A percentile compares a stretch with the other conserved stretches of the same genome.
Evolutionary conservation across 2,113 vertebrate genomes (phyloP).

Genomic region (Mixornis gularis): DNA sequence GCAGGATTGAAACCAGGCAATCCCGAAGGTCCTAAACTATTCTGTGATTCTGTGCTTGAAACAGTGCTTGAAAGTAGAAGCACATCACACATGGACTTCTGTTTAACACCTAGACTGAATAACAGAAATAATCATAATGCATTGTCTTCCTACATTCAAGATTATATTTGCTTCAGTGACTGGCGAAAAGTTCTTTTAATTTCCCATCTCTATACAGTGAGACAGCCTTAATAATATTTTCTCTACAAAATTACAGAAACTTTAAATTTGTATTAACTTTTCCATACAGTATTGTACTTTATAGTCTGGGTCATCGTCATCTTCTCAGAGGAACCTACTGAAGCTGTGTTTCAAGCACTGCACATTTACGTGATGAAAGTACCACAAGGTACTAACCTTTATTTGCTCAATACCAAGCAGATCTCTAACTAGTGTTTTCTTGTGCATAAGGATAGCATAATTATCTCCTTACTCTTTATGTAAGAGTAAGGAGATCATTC

Average conservation of each 20-base stretch:
- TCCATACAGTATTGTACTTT: background rate
- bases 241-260: background rate
- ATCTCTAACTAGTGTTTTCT: background rate
- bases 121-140: background rate
- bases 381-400: background rate
- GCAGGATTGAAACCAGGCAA: background rate
- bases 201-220: background rate
- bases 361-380: background rate
- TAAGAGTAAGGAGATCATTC: background rate
- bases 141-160: background rate
- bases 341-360: background rate
- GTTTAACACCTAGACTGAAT: background rate
- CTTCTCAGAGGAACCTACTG: background rate
- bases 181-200: background rate
- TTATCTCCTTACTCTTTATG: background rate
- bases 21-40: background rate
- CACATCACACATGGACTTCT: fast-evolving
- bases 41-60: background rate
- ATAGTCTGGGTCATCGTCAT: background rate
- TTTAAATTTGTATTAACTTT: background rate
- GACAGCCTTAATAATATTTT: background rate
- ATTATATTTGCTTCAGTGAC: fast-evolving
- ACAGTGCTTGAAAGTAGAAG: background rate
- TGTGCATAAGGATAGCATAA: background rate
- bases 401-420: background rate